Evolutionary conservation across 2,888 invertebrate species (phyloP).

Genomic region (Acanthopleura granulata): DNA sequence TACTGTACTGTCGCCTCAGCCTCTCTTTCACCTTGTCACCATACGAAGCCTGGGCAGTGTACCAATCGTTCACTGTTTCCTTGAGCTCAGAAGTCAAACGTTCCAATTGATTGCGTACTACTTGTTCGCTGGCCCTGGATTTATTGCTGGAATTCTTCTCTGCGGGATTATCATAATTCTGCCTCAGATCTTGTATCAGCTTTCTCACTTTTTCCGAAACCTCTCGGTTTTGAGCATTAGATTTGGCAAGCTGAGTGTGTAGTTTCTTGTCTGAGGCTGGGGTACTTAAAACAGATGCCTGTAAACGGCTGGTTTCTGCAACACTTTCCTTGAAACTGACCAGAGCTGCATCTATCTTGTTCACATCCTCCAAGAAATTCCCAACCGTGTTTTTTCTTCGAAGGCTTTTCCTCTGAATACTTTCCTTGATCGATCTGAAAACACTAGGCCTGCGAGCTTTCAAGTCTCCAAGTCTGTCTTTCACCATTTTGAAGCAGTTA

Average conservation of each 20-base stretch:
- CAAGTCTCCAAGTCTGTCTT: slow-evolving; percentile 20
- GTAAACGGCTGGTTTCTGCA: neutral
- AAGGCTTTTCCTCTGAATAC: neutral
- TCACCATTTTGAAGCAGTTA: neutral
- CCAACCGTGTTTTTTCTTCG: neutral
- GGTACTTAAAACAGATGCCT: neutral
- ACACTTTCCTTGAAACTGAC: neutral
- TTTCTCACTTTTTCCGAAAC: neutral
- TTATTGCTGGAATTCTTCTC: neutral
- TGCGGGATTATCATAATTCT: neutral
- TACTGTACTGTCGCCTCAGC: slow-evolving; percentile 45
- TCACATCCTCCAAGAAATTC: slow-evolving; percentile 13
- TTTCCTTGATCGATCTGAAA: neutral
- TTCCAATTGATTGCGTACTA: slow-evolving; percentile 29
- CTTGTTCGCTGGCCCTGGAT: neutral
- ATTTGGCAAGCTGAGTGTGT: neutral
- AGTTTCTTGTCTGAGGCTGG: neutral
- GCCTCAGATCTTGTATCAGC: neutral
- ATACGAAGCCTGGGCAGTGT: slow-evolving; percentile 51
- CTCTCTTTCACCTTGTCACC: slow-evolving; percentile 51
- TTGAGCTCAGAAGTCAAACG: slow-evolving; percentile 45
- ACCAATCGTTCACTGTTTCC: slow-evolving; percentile 44
- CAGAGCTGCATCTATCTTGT: neutral
- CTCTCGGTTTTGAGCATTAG: neutral
- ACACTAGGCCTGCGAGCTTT: neutral